A percentile compares a stretch with the other conserved stretches of the same genome.
Evolutionary conservation across 1,140 invertebrate genomes (phyloP).

Genomic region (Hermetia illucens): DNA sequence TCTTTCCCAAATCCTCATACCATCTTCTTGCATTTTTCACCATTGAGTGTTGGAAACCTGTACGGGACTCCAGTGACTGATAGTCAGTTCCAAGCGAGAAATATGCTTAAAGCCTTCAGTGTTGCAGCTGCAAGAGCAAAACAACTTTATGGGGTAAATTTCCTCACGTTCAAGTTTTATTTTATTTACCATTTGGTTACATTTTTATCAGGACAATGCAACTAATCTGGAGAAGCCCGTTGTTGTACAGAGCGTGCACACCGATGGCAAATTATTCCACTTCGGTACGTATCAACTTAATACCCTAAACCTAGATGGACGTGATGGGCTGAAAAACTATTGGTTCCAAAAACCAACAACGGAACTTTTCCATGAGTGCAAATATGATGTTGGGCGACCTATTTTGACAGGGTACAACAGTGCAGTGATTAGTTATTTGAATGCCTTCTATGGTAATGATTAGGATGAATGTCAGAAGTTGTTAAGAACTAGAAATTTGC

Average conservation of each 20-base stretch:
- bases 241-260: conserved; percentile 63
- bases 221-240: conserved; percentile 60
- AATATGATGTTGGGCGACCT: conserved; percentile 46
- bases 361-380: conserved; percentile 50
- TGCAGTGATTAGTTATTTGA: conserved; percentile 58
- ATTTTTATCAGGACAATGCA: conserved; percentile 39
- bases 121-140: conserved; percentile 54
- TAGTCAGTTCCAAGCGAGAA: conserved; percentile 47
- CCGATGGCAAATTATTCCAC: conserved; percentile 56
- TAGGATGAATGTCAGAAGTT: background rate
- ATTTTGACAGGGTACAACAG: conserved; percentile 57
- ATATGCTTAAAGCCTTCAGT: conserved; percentile 55
- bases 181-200: conserved; percentile 7
- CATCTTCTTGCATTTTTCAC: conserved; percentile 51
- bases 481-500: too few relatives aligned
- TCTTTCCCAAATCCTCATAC: conserved; percentile 50
- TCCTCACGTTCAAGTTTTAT: conserved; percentile 1
- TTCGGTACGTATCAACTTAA: conserved; percentile 79
- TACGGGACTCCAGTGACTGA: conserved; percentile 48
- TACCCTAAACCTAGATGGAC: conserved; percentile 50
- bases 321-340: conserved; percentile 54
- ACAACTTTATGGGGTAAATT: conserved; percentile 49
- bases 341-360: conserved; percentile 56
- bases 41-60: conserved; percentile 44
- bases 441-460: conserved; percentile 58